Conservation (phyloP, 2,888 invertebrate species). For the Rotaria sp. region DNA sequence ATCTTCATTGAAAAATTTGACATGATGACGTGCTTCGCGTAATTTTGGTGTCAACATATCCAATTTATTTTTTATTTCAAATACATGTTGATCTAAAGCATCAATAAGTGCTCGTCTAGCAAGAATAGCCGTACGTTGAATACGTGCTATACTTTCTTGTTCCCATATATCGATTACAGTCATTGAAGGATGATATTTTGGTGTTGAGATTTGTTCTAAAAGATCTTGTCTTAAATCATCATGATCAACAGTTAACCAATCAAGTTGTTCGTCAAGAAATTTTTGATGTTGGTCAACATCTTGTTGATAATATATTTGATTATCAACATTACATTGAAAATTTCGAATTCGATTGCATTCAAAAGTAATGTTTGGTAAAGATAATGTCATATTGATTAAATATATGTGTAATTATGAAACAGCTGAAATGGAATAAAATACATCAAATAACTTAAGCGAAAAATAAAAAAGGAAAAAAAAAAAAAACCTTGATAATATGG, state of each 20-base stretch:
- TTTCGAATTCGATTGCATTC: not conserved
- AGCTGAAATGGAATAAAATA: not conserved
- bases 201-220: not conserved
- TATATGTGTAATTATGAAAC: not conserved
- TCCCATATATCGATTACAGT: not conserved
- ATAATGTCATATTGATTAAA: not conserved
- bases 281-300: not conserved
- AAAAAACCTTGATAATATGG: not conserved
- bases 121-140: not conserved
- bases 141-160: not conserved
- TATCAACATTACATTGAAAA: not conserved
- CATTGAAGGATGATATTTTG: conserved; percentile 1
- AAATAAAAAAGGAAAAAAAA: not conserved
- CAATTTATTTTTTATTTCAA: not conserved
- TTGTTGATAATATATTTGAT: not conserved
- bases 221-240: not conserved
- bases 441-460: not conserved
- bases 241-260: conserved; percentile 17
- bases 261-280: not conserved
- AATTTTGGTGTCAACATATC: not conserved
- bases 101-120: not conserved
- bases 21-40: not conserved
- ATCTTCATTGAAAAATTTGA: not conserved
- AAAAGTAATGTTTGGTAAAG: not conserved
- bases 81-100: not conserved